These are phyloP conservation scores for Drosophila paranaensis DNA, from an alignment of 2,888 invertebrate genomes.

Conservation along the genomic window DNA sequence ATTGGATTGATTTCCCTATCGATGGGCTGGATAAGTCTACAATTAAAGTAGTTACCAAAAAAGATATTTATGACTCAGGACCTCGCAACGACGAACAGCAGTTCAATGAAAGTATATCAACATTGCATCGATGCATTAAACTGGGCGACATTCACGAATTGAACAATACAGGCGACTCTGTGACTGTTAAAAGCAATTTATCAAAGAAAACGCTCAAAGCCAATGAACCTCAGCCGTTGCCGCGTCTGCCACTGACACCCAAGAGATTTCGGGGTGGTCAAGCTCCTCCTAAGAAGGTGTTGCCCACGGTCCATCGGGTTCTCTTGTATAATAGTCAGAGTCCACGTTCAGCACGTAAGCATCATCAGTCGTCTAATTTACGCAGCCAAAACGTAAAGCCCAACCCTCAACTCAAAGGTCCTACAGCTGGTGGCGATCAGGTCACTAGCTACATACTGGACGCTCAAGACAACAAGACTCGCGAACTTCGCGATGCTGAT, in stretches of 20 bases:
- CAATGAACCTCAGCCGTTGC: conserved; percentile 21
- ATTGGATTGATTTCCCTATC: conserved; percentile 55
- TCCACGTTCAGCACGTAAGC: conserved; percentile 78
- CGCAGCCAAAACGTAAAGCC: conserved; percentile 53
- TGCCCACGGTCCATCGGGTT: conserved; percentile 79
- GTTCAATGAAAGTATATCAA: conserved; percentile 39
- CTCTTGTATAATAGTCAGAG: conserved; percentile 82
- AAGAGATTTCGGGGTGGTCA: conserved; percentile 56
- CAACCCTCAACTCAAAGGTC: conserved; percentile 44
- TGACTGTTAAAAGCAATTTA: conserved; percentile 43
- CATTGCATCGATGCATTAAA: conserved; percentile 61
- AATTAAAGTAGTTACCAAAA: conserved; percentile 18
- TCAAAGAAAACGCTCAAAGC: conserved; percentile 42
- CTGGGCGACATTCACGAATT: conserved; percentile 57
- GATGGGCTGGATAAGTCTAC: conserved; percentile 30
- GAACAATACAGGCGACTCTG: conserved; percentile 26
- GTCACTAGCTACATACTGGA: conserved; percentile 41
- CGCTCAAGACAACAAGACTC: conserved; percentile 47
- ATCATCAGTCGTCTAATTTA: conserved; percentile 55
- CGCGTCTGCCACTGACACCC: conserved; percentile 70
- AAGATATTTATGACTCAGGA: conserved; percentile 40
- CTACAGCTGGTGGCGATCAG: conserved; percentile 17
- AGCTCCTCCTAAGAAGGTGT: conserved; percentile 63
- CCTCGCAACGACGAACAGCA: conserved; percentile 37
- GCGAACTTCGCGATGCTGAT: conserved; percentile 50